A percentile compares a stretch with the other conserved stretches of the same genome.
These are phyloP conservation scores for Morpho deidamia DNA, from an alignment of 2,888 invertebrate genomes.

Conservation along the genomic window DNA sequence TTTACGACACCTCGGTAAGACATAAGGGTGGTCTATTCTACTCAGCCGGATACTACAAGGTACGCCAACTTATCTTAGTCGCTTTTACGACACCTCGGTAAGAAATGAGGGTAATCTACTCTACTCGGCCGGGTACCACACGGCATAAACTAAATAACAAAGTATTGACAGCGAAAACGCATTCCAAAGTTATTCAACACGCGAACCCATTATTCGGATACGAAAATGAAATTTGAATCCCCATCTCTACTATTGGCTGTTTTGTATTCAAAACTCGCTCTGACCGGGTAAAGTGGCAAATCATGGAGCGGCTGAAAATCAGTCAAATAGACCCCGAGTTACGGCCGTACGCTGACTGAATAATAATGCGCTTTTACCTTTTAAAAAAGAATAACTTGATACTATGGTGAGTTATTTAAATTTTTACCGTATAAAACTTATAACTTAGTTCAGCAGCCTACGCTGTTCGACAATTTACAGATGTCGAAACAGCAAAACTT, in stretches of 20 bases:
- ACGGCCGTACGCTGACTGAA: conserved; percentile 52
- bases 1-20: too few relatives aligned
- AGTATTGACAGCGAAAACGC: conserved; percentile 3
- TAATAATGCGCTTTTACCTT: conserved; percentile 46
- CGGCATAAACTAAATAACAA: too few relatives aligned
- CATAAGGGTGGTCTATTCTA: too few relatives aligned
- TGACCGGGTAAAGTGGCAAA: conserved; percentile 78
- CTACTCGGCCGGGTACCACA: too few relatives aligned
- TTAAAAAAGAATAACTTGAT: conserved; percentile 16
- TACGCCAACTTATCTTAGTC: too few relatives aligned
- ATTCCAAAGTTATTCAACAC: conserved; percentile 53
- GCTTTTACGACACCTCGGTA: too few relatives aligned
- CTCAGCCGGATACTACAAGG: too few relatives aligned
- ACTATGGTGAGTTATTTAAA: not conserved
- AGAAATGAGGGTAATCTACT: too few relatives aligned
- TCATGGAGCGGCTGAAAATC: conserved; percentile 76
- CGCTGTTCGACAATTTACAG: too few relatives aligned
- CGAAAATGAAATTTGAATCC: conserved; percentile 71
- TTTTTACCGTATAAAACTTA: not conserved
- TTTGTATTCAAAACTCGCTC: conserved; percentile 61
- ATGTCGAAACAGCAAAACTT: too few relatives aligned
- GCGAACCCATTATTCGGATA: conserved; percentile 54
- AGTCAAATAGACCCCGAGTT: conserved; percentile 76
- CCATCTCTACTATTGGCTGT: conserved; percentile 51
- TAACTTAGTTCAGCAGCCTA: too few relatives aligned